Base-by-base conservation (phyloP, 2,888 invertebrate genomes). In the Acanthococcus lagerstroemiae region DNA sequence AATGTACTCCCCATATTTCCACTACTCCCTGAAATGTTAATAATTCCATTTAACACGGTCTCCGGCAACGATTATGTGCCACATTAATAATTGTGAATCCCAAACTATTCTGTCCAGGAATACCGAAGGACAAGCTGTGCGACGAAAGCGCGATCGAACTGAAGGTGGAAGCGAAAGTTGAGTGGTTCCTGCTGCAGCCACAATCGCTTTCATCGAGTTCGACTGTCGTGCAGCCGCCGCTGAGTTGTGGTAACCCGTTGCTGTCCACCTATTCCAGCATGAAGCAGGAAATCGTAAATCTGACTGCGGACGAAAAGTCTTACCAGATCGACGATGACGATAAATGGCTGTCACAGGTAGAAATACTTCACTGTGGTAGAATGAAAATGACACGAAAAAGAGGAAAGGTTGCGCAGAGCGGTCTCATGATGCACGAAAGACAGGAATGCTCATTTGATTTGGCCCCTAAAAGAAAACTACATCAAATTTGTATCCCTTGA, bases 131-230 rank as follows among this genome's bases (percentile, higher is more conserved):
- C 77, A 88, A 88, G 77, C 81, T 88, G 67, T 87, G 88, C 75
- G 90, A 92, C 77, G 91, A 92, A 73, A 86, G 90, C 0, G 82
- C 85, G 15, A 88, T 93, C 69, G 94, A 95, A 75, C 76, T 95
- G 72, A 84, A 85, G 56, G 90, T 92, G 67, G 87, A 87, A 74
- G 87, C 91, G 1, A 86, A 87, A 73, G 90, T 91, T 19, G 92
- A 94, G 77, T 96, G 96, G 96, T 83, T 84, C 67, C 80, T 96
- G 69, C 83, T 86, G 71, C 80, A 82, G 30, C 78, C 82, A 0
- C 76, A 79, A 19, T 37, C 66, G 7, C 78, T 82, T 0, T 76
- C 79, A 19, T 15, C 65, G 4, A 48, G 50, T 12, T 58, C 66
- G 12, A 26, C 67, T 19, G 90, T 90, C 76, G 79, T 90, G 70